Base-by-base conservation (phyloP, 1,140 invertebrate genomes). In the Schlechtendalia chinensis region DNA sequence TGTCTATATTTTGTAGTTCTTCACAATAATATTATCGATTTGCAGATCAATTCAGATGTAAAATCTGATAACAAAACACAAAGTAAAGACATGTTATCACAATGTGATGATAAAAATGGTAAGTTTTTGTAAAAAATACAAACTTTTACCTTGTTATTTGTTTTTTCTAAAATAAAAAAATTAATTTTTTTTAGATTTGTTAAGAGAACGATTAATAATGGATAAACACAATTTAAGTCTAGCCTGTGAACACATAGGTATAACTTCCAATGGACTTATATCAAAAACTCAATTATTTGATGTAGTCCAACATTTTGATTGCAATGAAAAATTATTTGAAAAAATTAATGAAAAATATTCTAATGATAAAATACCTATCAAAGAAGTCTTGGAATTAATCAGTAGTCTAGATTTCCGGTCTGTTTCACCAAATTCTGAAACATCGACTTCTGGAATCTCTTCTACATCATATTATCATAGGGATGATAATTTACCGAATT, bases 311-410 rank as follows among this genome's bases (percentile, higher is more conserved):
- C 56, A 61, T 27, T 79, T 79, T 59, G 56, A 61, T 5, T 61
- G 39, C 59, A 79, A 79, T 79, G 75, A 79, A 61, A 79, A 79
- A 79, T 50, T 79, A 47, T 24, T 79, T 63, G 75, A 79, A 32
- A 79, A 79, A 10, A 63, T 79, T 8, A 79, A 63, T 50, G 75
- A 79, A 63, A 79, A 79, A 61, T 79, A 79, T 50, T 45, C 56
- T 11, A 63, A 79, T 50, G 75, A 79, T 4, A 59, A 61, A 27
- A 79, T 79, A 27, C 58, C 75, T 5, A 79, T 79, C 47, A 79
- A 79, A 63, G 75, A 79, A 61, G 58, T 79, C 19, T 19, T 79
- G 11, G 75, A 79, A 59, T 47, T 79, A 63, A 79, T 79, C 16
- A 63, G 39, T 50, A 47, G 12, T 50, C 1, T 79, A n/a, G 75